phyloP scores from a whole-genome alignment of 2,113 vertebrate species.

The Prinia subflava region DNA sequence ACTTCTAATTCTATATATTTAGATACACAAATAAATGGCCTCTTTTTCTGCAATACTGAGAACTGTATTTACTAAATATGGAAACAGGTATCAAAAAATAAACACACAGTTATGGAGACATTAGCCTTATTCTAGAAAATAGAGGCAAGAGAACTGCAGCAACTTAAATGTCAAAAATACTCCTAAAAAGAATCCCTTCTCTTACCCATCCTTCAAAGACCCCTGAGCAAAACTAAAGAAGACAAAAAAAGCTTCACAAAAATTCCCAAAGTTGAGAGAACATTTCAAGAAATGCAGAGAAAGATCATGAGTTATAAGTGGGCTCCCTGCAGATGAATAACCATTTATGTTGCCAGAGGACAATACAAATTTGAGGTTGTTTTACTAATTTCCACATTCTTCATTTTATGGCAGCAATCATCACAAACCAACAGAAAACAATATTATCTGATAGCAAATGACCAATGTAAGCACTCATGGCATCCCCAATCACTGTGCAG shows the following conservation, averaged over 20 bases:
- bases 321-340: background rate
- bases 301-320: background rate
- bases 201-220: background rate
- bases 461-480: background rate
- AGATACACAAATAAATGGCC: background rate
- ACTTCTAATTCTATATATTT: background rate
- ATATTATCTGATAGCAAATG: conserved; percentile 5
- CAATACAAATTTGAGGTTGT: background rate
- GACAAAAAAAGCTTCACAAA: background rate
- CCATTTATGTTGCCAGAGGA: background rate
- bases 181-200: background rate
- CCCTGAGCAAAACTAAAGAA: background rate
- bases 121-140: background rate
- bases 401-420: background rate
- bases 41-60: background rate
- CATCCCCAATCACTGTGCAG: background rate
- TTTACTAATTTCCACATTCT: conserved; percentile 11
- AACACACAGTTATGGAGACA: background rate
- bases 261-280: background rate
- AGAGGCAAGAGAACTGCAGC: background rate
- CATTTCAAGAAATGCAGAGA: background rate
- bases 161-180: background rate
- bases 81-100: conserved; percentile 46
- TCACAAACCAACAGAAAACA: conserved; percentile 4
- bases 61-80: conserved; percentile 39